Evolutionary conservation across 2,888 invertebrate species (phyloP).

Genomic region (Cataglyphis livida): DNA sequence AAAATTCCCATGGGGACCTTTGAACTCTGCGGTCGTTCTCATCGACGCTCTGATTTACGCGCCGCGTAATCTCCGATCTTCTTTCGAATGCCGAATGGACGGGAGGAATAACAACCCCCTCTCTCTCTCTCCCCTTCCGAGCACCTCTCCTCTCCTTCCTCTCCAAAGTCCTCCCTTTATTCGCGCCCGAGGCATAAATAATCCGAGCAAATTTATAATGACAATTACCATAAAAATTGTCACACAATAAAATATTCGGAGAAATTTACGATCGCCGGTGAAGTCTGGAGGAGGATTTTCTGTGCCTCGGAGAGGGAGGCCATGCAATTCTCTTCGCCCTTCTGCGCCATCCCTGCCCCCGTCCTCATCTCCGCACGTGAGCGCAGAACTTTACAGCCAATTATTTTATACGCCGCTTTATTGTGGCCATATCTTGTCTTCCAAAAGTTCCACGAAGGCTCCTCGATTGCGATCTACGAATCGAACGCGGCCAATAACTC

Average conservation of each 20-base stretch:
- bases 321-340: conserved; percentile 31
- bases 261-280: conserved; percentile 81
- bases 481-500: conserved; percentile 38
- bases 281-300: conserved; percentile 47
- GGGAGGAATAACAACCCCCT: conserved; percentile 53
- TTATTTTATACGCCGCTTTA: conserved; percentile 84
- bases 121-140: background rate
- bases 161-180: conserved; percentile 55
- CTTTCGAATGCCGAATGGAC: conserved; percentile 58
- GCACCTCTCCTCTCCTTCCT: conserved; percentile 46
- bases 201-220: conserved; percentile 84
- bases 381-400: conserved; percentile 83
- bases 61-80: conserved; percentile 62
- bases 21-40: conserved; percentile 50
- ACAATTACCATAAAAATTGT: conserved; percentile 86
- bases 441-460: conserved; percentile 36
- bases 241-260: conserved; percentile 85
- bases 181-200: conserved; percentile 80
- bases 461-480: conserved; percentile 34
- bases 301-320: conserved; percentile 50
- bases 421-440: conserved; percentile 69
- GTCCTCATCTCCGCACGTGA: conserved; percentile 58
- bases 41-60: conserved; percentile 71
- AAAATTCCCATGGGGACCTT: conserved; percentile 44
- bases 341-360: conserved; percentile 27